Conservation (phyloP, 2,797 vertebrate species). For the Peromyscus aztecus region DNA sequence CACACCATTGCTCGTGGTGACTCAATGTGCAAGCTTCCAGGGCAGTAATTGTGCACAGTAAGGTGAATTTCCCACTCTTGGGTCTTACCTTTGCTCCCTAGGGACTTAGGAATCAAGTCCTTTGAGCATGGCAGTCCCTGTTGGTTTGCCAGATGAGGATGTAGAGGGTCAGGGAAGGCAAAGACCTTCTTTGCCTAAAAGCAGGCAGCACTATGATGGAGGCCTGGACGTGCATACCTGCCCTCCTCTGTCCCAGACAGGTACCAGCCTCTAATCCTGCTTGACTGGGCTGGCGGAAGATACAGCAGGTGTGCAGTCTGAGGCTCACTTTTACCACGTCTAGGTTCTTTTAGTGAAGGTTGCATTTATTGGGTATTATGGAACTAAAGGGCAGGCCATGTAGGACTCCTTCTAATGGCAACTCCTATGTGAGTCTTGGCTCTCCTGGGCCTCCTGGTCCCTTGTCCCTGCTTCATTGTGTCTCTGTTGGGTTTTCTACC, state of each 20-base stretch:
- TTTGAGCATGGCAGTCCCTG: background rate
- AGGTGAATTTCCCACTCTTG: background rate
- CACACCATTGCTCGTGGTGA: background rate
- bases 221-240: background rate
- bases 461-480: background rate
- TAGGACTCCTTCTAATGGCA: background rate
- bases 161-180: background rate
- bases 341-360: background rate
- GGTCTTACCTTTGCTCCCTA: background rate
- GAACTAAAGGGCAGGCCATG: background rate
- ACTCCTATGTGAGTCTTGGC: background rate
- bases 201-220: background rate
- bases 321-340: background rate
- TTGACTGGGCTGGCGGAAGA: background rate
- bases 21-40: background rate
- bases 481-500: background rate
- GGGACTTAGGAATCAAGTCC: background rate
- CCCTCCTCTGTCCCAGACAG: background rate
- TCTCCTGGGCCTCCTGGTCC: background rate
- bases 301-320: too few species aligned
- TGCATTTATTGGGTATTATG: background rate
- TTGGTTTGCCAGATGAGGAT: background rate
- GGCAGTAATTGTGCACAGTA: background rate
- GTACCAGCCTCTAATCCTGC: too few species aligned
- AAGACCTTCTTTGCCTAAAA: background rate